Percentiles rank a stretch among this genome's conserved stretches.
Conservation (phyloP, 2,113 vertebrate species). For the Phylloscopus trochiloides region DNA sequence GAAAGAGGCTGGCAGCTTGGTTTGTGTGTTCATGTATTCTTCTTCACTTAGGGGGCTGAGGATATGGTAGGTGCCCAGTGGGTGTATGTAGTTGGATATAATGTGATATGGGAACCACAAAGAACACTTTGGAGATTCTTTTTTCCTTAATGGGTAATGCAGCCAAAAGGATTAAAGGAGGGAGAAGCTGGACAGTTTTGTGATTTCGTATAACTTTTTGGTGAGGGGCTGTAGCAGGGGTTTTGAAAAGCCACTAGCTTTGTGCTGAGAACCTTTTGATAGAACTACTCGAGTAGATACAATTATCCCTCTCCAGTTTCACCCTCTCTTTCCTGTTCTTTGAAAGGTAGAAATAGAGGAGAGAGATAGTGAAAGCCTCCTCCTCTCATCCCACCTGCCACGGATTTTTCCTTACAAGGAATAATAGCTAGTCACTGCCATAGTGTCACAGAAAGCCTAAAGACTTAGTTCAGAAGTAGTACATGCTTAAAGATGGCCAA, state of each 20-base stretch:
- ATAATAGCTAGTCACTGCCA: background rate
- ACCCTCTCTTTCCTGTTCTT: background rate
- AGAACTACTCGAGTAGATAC: background rate
- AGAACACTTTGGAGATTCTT: background rate
- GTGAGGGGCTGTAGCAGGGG: too few relatives aligned
- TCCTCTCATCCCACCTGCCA: background rate
- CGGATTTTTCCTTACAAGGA: background rate
- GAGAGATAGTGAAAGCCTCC: background rate
- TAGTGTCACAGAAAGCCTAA: background rate
- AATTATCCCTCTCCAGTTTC: background rate
- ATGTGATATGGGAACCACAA: background rate
- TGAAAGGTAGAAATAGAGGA: background rate
- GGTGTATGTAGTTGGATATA: background rate
- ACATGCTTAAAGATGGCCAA: background rate
- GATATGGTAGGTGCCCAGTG: background rate
- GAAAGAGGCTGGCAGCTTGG: background rate
- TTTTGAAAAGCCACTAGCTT: background rate
- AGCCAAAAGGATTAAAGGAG: background rate
- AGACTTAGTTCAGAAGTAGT: background rate
- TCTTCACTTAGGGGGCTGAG: background rate
- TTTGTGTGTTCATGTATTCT: background rate
- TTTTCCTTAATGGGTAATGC: background rate
- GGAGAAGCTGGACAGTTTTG: background rate
- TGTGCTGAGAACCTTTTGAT: background rate
- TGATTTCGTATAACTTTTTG: background rate